Percentiles rank a stretch among this genome's conserved stretches.
Evolutionary conservation across 2,113 vertebrate genomes (phyloP).

Genomic region (Tapirus terrestris): DNA sequence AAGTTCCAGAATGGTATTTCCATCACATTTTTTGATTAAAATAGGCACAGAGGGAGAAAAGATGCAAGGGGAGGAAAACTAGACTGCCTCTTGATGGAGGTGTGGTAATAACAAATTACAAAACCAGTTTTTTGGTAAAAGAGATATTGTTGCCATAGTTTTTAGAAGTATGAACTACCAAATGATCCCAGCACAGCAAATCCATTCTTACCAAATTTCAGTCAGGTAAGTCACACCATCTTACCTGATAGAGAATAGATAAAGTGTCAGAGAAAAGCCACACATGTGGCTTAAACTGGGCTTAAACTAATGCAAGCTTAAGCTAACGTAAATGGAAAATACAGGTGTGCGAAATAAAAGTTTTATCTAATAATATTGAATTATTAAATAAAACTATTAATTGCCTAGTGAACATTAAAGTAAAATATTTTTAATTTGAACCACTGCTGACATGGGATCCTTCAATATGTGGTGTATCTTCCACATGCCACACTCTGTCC

Average conservation of each 20-base stretch:
- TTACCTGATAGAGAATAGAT: background rate
- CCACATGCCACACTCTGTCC: background rate
- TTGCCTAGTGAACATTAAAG: background rate
- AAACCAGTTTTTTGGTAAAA: background rate
- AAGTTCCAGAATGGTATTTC: background rate
- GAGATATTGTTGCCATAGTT: background rate
- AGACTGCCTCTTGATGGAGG: background rate
- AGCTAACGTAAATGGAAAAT: background rate
- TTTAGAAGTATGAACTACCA: background rate
- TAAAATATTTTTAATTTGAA: background rate
- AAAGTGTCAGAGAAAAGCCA: background rate
- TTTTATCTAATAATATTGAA: background rate
- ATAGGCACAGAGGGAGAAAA: background rate
- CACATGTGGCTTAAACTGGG: background rate
- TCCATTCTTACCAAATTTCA: background rate
- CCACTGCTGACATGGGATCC: too few relatives aligned
- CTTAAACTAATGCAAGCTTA: background rate
- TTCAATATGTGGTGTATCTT: background rate
- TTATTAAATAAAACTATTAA: background rate
- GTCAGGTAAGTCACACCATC: background rate
- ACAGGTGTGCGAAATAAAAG: background rate
- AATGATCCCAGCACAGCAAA: background rate
- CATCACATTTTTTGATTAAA: background rate
- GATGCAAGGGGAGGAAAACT: background rate
- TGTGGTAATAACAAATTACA: background rate